Evolutionary conservation across 2,113 vertebrate species (phyloP).

Genomic region (Emydocephalus ijimae): DNA sequence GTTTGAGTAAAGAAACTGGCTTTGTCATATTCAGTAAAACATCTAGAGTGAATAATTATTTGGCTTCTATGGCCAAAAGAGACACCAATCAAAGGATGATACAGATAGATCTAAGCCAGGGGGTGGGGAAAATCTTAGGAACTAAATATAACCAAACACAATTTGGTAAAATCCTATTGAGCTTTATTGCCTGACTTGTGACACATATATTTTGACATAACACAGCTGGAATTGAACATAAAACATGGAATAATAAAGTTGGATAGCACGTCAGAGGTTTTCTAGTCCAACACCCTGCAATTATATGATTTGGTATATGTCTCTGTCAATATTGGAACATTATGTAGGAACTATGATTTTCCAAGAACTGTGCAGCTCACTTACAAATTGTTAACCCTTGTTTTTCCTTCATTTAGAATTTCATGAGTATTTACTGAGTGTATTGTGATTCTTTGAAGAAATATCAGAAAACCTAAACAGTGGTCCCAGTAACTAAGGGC

Average conservation of each 20-base stretch:
- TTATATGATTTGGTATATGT: neutral
- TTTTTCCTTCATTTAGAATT: neutral
- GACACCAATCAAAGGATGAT: neutral
- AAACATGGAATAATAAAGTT: neutral
- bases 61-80: neutral
- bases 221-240: neutral
- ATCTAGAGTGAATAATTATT: neutral
- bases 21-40: neutral
- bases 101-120: neutral
- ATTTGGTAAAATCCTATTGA: neutral
- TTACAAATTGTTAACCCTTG: neutral
- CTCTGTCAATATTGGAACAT: neutral
- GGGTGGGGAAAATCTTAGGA: neutral
- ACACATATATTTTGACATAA: neutral
- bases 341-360: constrained; percentile 17
- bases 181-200: constrained; percentile 5
- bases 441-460: neutral
- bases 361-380: neutral
- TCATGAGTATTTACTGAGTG: neutral
- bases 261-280: neutral
- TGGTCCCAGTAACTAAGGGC: neutral
- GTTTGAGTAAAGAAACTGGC: neutral
- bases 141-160: neutral
- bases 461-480: neutral
- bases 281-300: neutral